Evolutionary conservation across 1,140 invertebrate genomes (phyloP), one percentile per base, ranked within the genome.

Genomic region (Aphis gossypii): DNA sequence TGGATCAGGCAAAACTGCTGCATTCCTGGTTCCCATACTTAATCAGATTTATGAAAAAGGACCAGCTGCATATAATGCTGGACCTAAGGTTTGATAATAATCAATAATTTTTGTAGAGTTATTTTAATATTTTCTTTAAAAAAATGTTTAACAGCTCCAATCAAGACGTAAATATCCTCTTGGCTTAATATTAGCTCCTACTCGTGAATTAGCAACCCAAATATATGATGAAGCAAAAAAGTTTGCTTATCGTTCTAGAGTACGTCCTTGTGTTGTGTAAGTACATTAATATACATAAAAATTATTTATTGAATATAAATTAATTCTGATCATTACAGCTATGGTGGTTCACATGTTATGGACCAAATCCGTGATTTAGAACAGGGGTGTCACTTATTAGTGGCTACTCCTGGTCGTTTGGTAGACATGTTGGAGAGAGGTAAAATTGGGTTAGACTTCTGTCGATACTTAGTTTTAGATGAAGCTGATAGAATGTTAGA

Each of bases 1-100:
- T 76, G 99, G 99, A 0, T 99, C 98, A 1, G 99, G 99, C 60
- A 99, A 99, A 96, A 99, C 98, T 25, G 98, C 98, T 8, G 99
- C 98, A 0, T 99, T 99, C 95, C 95, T 99, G 11, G 95, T 99
- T 38, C 99, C 99, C 0, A 98, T 99, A n/a, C 96, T 99, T 21
- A 96, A 98, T 94, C 95, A 95, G 0, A 95, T 98, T 1, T 94
- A 98, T 94, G 97, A 98, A 99, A 96, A 97, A 97, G 95, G 98
- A 97, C 96, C 98, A 98, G 94, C 98, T 97, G 94, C 98, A 97
- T 94, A 99, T 93, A 99, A 99, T 94, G 98, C 99, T 20, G 94
- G 94, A 56, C 93, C 88, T 76, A 94, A 94, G 90, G 94, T 94
- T 76, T 82, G 54, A 18, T 35, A 51, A 18, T 60, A 51, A 92